These are phyloP conservation scores for Scolopax bukidnonensis DNA, from an alignment of 2,797 vertebrate genomes.

Conservation along the genomic window DNA sequence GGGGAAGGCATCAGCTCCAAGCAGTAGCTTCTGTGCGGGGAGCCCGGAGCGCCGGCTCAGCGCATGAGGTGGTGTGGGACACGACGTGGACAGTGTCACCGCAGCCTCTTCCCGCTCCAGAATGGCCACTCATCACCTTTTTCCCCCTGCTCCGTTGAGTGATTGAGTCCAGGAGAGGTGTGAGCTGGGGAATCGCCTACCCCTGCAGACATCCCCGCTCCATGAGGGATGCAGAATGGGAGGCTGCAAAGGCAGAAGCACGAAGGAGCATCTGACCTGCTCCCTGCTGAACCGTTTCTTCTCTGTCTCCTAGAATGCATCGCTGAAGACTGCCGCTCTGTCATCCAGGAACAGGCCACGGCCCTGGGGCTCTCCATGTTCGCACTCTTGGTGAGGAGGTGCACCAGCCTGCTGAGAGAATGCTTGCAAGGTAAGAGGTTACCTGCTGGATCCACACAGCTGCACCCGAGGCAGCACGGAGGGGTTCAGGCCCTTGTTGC, in stretches of 20 bases:
- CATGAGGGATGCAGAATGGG: background rate
- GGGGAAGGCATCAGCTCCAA: constrained; percentile 27
- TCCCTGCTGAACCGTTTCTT: background rate
- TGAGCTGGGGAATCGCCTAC: background rate
- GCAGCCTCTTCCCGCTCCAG: background rate
- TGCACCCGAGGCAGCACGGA: background rate
- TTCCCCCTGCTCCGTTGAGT: rapidly evolving
- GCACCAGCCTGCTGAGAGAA: constrained; percentile 87
- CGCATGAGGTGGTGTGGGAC: rapidly evolving
- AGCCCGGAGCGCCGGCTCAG: background rate
- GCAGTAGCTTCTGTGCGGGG: constrained; percentile 35
- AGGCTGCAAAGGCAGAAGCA: background rate
- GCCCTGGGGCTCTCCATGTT: constrained; percentile 94
- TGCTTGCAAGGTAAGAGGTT: constrained; percentile 73
- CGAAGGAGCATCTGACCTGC: background rate
- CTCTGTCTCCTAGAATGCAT: constrained; percentile 74
- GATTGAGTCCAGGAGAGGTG: background rate
- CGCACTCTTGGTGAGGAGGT: constrained; percentile 89
- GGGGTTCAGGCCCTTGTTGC: background rate
- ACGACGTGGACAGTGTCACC: background rate
- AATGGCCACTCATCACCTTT: background rate
- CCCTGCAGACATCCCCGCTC: background rate
- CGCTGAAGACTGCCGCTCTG: constrained; percentile 85
- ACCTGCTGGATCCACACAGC: rapidly evolving
- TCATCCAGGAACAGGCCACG: constrained; percentile 92